A percentile compares a stretch with the other conserved stretches of the same genome.
phyloP scores from a whole-genome alignment of 2,797 vertebrate genomes.

The Enteromius argenteus region DNA sequence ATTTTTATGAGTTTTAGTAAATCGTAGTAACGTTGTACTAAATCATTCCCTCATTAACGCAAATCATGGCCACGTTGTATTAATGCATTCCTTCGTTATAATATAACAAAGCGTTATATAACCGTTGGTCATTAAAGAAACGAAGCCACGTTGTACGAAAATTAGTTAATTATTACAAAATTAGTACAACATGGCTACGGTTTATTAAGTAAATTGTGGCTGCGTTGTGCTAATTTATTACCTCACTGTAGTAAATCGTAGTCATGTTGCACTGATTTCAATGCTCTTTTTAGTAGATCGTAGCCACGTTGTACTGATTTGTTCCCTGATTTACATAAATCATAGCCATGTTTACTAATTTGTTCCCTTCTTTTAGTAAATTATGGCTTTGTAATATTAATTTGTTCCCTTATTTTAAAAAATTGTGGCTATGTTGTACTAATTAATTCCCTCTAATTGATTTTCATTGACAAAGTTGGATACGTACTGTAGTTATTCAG shows the following conservation, averaged over 20 bases:
- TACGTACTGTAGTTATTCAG: not conserved
- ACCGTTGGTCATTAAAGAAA: no score
- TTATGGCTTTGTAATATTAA: not conserved
- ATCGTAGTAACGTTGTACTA: not conserved
- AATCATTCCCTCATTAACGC: not conserved
- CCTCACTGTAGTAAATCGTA: not conserved
- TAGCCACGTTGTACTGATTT: not conserved
- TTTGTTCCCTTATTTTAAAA: not conserved
- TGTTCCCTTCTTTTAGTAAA: not conserved
- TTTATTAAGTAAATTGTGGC: not conserved
- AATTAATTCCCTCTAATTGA: not conserved
- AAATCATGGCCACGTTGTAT: not conserved
- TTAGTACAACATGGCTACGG: no score
- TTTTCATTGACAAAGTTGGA: constrained; percentile 6
- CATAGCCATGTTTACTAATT: not conserved
- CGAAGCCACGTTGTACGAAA: no score
- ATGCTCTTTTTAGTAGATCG: not conserved
- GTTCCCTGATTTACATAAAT: not conserved
- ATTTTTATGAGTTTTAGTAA: not conserved
- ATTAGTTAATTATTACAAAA: no score
- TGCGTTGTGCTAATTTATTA: not conserved
- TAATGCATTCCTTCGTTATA: not conserved
- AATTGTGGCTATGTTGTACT: not conserved
- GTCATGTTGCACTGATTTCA: no score
- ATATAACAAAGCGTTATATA: no score